Base-by-base conservation (phyloP, 2,113 vertebrate genomes). In the Antennarius striatus region DNA sequence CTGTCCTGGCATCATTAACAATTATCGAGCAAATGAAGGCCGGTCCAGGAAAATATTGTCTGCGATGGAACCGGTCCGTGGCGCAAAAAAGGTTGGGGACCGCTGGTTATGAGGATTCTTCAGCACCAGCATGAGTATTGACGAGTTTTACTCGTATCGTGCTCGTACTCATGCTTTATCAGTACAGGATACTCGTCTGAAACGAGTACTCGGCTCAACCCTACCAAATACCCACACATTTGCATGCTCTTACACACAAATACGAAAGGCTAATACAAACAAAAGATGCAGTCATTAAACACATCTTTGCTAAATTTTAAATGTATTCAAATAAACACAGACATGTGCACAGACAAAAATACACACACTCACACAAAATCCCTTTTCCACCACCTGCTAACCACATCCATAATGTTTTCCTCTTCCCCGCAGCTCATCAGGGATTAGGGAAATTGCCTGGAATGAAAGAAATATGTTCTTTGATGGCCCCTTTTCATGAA, bases 381-480 rank as follows among this genome's bases (percentile, higher is more conserved):
- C 71, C 79, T 75, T 64, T 71, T 67, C 68, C 46, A 75, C 88
- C 91, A 91, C 90, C 91, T 92, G 91, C 91, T 90, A 84, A 81
- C 86, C 84, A 83, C 81, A 87, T 78, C 76, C 84, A 79, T 84
- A 88, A 88, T 88, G 80, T 89, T 89, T 88, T 84, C 82, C 76
- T 89, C 82, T 92, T 78, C 88, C 91, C 89, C 83, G 88, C 85
- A 87, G 90, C 90, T 92, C 90, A 90, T 90, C 85, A 81, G 88
- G 88, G 91, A 93, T 92, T 92, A 92, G 88, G 91, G 88, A 92
- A 92, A 92, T 92, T 89, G 90, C 86, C 85, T 83, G 88, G 90
- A 91, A 92, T 91, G 83, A 92, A 92, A 90, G 85, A 92, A 92
- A 91, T 92, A 88, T 91, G 89, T 88, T 92, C 89, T 92, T 92